phyloP scores from a whole-genome alignment of 2,797 vertebrate genomes.

The Phoxinus dragarum region DNA sequence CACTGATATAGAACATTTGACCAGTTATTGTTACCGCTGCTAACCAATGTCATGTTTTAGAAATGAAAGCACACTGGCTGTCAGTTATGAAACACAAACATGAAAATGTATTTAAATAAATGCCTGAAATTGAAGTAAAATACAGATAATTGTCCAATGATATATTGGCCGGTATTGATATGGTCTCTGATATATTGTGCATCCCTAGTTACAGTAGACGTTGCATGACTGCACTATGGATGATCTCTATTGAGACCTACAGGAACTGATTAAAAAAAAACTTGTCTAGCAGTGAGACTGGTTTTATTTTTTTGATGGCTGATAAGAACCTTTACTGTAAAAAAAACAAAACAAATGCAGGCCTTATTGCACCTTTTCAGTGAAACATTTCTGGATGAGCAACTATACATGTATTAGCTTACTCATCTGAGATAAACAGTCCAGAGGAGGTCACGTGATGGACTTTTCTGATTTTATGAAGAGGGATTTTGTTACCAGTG shows the following conservation, averaged over 20 bases:
- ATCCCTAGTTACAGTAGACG: constrained; percentile 26
- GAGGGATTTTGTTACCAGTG: constrained; percentile 13
- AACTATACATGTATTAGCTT: neutral
- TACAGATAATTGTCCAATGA: neutral
- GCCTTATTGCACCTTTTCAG: neutral
- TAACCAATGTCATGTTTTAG: neutral
- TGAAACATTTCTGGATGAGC: neutral
- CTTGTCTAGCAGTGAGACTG: neutral
- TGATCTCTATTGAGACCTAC: constrained; percentile 30
- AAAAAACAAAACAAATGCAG: neutral
- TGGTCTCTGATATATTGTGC: constrained; percentile 3
- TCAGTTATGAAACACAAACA: neutral
- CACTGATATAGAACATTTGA: neutral
- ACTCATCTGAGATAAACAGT: neutral
- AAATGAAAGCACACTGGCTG: neutral
- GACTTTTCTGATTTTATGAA: neutral
- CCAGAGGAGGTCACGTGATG: neutral
- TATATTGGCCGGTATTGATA: neutral
- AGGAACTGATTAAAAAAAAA: constrained; percentile 18
- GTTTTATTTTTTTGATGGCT: neutral
- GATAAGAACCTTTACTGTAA: neutral
- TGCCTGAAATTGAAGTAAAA: neutral
- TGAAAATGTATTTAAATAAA: neutral
- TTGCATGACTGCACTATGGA: constrained; percentile 17
- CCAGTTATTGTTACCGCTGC: neutral